Evolutionary conservation across 53 echinoderm and acorn worm species (phyloP), one percentile per base, ranked within the genome.

Genomic region (Echinometra lucunter): DNA sequence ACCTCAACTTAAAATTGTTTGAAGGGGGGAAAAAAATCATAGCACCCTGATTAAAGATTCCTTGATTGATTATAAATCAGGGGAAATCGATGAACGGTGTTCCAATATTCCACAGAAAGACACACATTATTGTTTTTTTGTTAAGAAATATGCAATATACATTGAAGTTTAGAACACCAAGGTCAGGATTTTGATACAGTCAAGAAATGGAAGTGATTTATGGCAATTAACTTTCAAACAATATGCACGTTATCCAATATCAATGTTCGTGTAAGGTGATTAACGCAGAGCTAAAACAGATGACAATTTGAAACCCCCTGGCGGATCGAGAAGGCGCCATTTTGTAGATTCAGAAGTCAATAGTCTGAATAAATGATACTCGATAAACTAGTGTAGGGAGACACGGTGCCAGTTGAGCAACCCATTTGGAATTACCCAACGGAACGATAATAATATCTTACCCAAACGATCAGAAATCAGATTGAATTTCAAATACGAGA

Each of bases 341-440:
- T 89, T 57, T 89, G 60, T 57, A 89, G 89, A 89, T 89, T 30
- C 60, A 23, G 89, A 89, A 89, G 60, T 89, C 89, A 89, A 89
- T 60, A 89, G 60, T 66, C 91, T 91, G 91, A 66, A 91, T 91
- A 91, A 91, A 70, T 91, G 69, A 91, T 91, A 66, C 45, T 44
- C 69, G 91, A 91, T 67, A 91, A 91, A 67, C 91, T 91, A 28
- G 58, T 91, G 91, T 58, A 89, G 27, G 89, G 58, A 89, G 89
- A 58, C 89, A 89, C 60, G 6, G 37, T 35, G 40, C 37, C 38
- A 58, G 89, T 57, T 49, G 89, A 58, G 38, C 16, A 89, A 60
- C 85, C 89, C 58, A 89, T 89, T 89, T 60, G 89, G 27, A 57
- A 58, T 57, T 60, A 89, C 89, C 89, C 89, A 89, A 60, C 15